A percentile compares a stretch with the other conserved stretches of the same genome.
Conservation (phyloP, 2,113 vertebrate genomes). For the Typhlomys cinereus region DNA sequence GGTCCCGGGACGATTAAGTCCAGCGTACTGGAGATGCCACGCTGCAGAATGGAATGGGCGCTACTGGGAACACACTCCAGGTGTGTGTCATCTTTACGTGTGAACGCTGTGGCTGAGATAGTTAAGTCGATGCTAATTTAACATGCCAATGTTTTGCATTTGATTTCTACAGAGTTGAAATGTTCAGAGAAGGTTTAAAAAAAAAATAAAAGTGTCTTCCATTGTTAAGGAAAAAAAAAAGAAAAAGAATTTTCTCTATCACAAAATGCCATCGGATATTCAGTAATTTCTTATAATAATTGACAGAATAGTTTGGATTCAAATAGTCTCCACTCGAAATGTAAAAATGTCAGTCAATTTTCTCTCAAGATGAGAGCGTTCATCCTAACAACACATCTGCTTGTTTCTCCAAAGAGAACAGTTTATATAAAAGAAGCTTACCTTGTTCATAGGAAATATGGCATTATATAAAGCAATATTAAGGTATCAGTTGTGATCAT, state of each 20-base stretch:
- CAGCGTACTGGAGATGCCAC: conserved; percentile 41
- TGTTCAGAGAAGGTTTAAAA: conserved; percentile 76
- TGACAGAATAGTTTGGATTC: not conserved
- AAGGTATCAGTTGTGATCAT: not conserved
- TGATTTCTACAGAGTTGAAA: conserved; percentile 84
- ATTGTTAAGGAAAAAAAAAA: conserved; percentile 58
- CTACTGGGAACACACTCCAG: conserved; percentile 75
- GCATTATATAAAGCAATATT: too few species aligned
- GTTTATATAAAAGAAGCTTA: not conserved
- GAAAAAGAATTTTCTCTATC: not conserved
- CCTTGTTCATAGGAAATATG: too few species aligned
- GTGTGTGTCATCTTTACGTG: conserved; percentile 85
- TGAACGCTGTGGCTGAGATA: conserved; percentile 84
- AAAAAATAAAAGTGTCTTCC: conserved; percentile 82
- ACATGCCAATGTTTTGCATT: conserved; percentile 86
- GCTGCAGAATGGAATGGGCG: conserved; percentile 40
- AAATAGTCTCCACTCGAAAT: not conserved
- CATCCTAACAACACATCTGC: not conserved
- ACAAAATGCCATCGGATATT: not conserved
- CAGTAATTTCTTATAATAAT: not conserved
- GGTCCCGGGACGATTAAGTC: conserved; percentile 72
- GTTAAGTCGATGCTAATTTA: conserved; percentile 85
- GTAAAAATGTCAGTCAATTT: not conserved
- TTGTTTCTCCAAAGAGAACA: not conserved
- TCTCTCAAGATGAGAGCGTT: not conserved